Base-by-base conservation (phyloP, 1,140 invertebrate species). In the Drosophila pseudoobscura region DNA sequence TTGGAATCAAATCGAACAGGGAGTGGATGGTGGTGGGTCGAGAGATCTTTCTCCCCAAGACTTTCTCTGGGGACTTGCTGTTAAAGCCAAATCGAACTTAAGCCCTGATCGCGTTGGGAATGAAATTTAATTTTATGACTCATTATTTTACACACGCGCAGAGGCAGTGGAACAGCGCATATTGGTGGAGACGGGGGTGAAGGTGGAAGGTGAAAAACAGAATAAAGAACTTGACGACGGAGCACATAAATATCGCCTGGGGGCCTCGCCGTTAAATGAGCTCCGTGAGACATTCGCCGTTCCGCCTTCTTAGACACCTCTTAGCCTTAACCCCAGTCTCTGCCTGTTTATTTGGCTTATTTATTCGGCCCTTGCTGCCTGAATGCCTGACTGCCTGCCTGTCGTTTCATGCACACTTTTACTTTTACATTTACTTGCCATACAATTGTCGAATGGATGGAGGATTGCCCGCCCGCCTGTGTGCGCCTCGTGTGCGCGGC, bases 71-170 rank as follows among this genome's bases (percentile, higher is more conserved):
- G 41, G 44, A n/a, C 44, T 35, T 43, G 35, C 35, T 13, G 35
- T 39, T 39, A 39, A 39, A 39, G 35, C 35, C 35, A 51, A 69
- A 82, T 73, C 47, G 58, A 69, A 74, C 43, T 46, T 44, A 35
- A 15, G 44, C 6, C 20, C 49, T 9, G 62, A 20, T 46, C 45
- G 58, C 57, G 53, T 11, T 49, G 61, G 52, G 60, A 77, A 68
- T 78, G 70, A 78, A 82, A 82, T 78, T 78, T 82, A 82, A 82
- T 82, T 80, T 85, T 85, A 85, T 80, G 80, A 85, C 76, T 85
- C 80, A 80, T 85, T 85, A 85, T 85, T 63, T 75, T 46, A 58
- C 66, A 68, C 78, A 74, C 73, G 58, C 59, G 64, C 47, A 65
- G 55, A 31, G 20, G 20, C 20, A 1, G 20, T 20, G 2, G 20